Evolutionary conservation across 2,888 invertebrate species (phyloP).

Genomic region (Erpobdella octoculata): DNA sequence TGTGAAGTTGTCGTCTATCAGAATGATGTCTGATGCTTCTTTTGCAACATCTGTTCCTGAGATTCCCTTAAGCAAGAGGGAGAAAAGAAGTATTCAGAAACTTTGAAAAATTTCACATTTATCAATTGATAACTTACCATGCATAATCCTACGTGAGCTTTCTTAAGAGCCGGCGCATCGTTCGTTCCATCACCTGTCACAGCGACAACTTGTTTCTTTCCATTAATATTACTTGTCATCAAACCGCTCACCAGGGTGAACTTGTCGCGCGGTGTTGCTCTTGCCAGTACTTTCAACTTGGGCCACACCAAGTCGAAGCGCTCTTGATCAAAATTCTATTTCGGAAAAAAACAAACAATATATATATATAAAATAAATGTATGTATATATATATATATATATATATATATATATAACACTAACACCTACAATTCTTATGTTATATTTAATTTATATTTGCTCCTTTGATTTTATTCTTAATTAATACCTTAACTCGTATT

Average conservation of each 20-base stretch:
- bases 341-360: background rate
- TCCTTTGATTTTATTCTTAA: no score
- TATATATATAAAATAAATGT: background rate
- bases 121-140: conserved; percentile 15
- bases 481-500: no score
- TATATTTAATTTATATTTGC: no score
- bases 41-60: conserved; percentile 28
- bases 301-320: conserved; percentile 27
- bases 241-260: conserved; percentile 28
- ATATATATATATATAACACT: background rate
- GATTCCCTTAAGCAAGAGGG: conserved; percentile 11
- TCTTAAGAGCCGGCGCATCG: conserved; percentile 25
- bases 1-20: conserved; percentile 27
- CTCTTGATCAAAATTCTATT: conserved; percentile 19
- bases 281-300: conserved; percentile 15
- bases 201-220: conserved; percentile 19
- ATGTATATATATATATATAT: background rate
- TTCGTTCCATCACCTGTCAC: conserved; percentile 29
- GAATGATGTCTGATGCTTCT: conserved; percentile 26
- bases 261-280: conserved; percentile 23
- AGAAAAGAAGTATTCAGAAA: background rate
- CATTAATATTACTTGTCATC: conserved; percentile 13
- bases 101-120: background rate
- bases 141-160: conserved; percentile 27
- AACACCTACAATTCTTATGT: no score